Percentiles rank a stretch among this genome's conserved stretches.
These are phyloP conservation scores for Manis pentadactyla DNA, from an alignment of 2,797 vertebrate genomes.

Conservation along the genomic window DNA sequence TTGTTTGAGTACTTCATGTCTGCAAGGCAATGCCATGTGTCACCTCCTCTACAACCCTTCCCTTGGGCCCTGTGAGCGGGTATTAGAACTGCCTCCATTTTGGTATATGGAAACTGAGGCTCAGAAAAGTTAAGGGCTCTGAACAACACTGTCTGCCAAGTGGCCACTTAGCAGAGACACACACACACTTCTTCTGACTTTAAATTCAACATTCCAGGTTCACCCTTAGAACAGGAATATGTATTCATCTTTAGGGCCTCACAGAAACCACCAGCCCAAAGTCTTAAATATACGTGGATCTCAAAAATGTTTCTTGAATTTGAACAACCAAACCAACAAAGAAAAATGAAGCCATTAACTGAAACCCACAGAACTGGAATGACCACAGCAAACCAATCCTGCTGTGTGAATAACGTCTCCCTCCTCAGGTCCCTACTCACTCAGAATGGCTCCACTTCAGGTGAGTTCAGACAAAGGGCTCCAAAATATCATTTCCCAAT, in stretches of 20 bases:
- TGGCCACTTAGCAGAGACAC: not conserved
- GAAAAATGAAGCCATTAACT: not conserved
- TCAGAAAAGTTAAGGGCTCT: not conserved
- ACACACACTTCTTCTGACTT: not conserved
- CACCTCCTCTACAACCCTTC: not conserved
- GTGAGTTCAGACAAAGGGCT: not conserved
- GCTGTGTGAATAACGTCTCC: not conserved
- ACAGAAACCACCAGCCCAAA: not conserved
- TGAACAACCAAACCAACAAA: accelerated
- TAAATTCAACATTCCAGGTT: not conserved
- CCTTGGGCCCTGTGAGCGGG: not conserved
- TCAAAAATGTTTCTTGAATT: not conserved
- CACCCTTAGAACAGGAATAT: not conserved
- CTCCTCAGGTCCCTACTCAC: too few relatives aligned
- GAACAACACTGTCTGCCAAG: accelerated
- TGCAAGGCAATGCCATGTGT: not conserved
- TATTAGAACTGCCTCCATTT: accelerated
- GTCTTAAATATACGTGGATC: accelerated
- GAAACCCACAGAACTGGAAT: not conserved
- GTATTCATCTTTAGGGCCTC: not conserved
- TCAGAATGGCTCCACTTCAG: not conserved
- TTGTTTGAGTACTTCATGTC: accelerated
- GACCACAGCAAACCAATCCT: not conserved
- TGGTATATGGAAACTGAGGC: not conserved
- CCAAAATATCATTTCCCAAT: not conserved